phyloP scores from a whole-genome alignment of 1,140 invertebrate genomes.

The Leptestheria dahalacensis region DNA sequence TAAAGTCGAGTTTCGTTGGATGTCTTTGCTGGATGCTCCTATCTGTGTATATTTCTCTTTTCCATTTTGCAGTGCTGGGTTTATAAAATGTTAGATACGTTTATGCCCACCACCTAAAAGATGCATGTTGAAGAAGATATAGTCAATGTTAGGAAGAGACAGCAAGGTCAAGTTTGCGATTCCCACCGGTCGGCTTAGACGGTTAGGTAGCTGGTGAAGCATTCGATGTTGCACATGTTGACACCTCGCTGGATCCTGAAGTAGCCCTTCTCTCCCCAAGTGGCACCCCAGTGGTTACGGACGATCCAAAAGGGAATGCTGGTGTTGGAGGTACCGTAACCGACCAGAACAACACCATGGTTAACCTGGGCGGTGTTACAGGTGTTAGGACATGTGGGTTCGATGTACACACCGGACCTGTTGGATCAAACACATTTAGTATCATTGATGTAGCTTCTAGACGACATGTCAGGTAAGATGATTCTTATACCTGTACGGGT shows the following conservation, averaged over 20 bases:
- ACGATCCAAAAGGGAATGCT: slow-evolving; percentile 34
- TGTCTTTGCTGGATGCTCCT: too few species aligned
- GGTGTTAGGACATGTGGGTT: slow-evolving; percentile 22
- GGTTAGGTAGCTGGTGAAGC: not conserved
- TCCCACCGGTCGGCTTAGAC: not conserved
- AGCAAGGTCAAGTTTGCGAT: not conserved
- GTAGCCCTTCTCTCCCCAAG: slow-evolving; percentile 33
- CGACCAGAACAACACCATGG: slow-evolving; percentile 34
- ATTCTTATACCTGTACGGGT: not conserved
- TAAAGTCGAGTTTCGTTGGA: too few species aligned
- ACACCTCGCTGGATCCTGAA: slow-evolving; percentile 30
- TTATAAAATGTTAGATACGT: too few species aligned
- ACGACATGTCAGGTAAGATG: not conserved
- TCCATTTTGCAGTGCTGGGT: too few species aligned
- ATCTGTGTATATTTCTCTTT: too few species aligned
- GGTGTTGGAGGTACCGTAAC: slow-evolving; percentile 32
- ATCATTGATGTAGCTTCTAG: not conserved
- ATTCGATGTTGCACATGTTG: slow-evolving; percentile 25
- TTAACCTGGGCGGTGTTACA: slow-evolving; percentile 23
- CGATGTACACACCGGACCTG: not conserved
- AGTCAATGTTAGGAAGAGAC: not conserved
- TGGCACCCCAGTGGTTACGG: slow-evolving; percentile 33
- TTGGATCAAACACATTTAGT: not conserved
- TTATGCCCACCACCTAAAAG: too few species aligned
- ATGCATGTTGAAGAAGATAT: too few species aligned